Evolutionary conservation across 2,113 vertebrate species (phyloP).

Genomic region (Lamprologus tigripictilis): DNA sequence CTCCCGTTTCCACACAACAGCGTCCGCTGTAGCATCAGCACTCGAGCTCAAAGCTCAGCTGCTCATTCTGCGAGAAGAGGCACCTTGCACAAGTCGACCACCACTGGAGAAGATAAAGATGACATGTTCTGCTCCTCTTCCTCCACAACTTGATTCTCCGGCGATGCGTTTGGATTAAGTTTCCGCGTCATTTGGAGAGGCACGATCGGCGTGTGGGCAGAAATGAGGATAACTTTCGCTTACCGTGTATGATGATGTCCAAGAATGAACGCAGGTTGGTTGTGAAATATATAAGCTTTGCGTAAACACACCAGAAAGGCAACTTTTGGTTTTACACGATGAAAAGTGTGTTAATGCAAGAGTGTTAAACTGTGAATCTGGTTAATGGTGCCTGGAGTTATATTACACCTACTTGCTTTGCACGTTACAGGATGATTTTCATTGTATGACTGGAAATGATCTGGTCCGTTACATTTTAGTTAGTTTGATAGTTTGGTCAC

Average conservation of each 20-base stretch:
- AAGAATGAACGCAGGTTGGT: constrained; percentile 73
- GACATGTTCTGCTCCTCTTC: neutral
- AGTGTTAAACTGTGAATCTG: neutral
- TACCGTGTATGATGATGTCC: constrained; percentile 67
- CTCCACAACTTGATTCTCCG: neutral
- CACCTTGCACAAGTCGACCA: neutral
- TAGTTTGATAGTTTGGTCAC: neutral
- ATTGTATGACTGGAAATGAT: neutral
- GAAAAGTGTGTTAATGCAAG: neutral
- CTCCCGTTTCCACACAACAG: constrained; percentile 52
- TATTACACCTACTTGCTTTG: neutral
- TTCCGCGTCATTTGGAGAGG: constrained; percentile 27
- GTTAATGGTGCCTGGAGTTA: neutral
- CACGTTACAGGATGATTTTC: neutral
- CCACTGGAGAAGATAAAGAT: neutral
- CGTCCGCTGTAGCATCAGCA: constrained; percentile 28
- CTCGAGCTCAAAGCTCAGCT: constrained; percentile 19
- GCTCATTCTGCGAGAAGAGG: neutral
- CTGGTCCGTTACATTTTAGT: neutral
- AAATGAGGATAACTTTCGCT: constrained; percentile 52
- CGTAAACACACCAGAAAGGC: neutral
- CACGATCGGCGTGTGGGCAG: neutral
- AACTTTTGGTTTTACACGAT: neutral
- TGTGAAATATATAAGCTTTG: neutral
- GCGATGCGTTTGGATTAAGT: constrained; percentile 36